A percentile compares a stretch with the other conserved stretches of the same genome.
phyloP scores from a whole-genome alignment of 2,797 vertebrate genomes.

The Channallabes apus region DNA sequence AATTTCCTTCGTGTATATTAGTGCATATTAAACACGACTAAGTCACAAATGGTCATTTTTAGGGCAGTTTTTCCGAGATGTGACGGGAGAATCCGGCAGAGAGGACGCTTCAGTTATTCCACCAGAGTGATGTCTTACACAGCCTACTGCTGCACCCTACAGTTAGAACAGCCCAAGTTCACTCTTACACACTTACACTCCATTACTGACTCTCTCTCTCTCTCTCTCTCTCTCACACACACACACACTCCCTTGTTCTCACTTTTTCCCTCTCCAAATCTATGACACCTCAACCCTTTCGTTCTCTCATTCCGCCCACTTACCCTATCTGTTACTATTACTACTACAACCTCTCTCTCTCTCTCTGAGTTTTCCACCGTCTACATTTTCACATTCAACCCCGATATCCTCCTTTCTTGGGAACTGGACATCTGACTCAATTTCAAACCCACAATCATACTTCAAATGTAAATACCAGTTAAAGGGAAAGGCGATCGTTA shows the following conservation, averaged over 20 bases:
- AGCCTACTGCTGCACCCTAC: conserved; percentile 99
- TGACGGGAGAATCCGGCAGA: conserved; percentile 8
- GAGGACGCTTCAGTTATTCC: background rate
- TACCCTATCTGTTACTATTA: conserved; percentile 56
- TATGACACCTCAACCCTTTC: conserved; percentile 41
- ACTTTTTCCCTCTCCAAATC: conserved; percentile 45
- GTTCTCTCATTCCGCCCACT: conserved; percentile 40
- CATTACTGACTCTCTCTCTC: conserved; percentile 15
- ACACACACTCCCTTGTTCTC: conserved; percentile 52
- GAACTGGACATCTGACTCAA: conserved; percentile 72
- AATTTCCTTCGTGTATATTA: background rate
- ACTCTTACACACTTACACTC: conserved; percentile 47
- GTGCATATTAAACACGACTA: conserved; percentile 14
- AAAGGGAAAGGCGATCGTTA: conserved; percentile 66
- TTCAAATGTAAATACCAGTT: conserved; percentile 71
- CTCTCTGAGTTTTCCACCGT: conserved; percentile 59
- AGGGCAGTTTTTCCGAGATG: background rate
- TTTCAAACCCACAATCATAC: conserved; percentile 76
- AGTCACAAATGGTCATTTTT: conserved; percentile 23
- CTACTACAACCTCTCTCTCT: conserved; percentile 48
- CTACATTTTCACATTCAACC: background rate
- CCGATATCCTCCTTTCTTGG: conserved; percentile 68
- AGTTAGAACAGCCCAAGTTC: conserved; percentile 82
- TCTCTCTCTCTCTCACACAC: conserved; percentile 25
- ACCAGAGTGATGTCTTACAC: conserved; percentile 70